Percentiles rank a stretch among this genome's conserved stretches.
Conservation (phyloP, 2,797 vertebrate species). For the Dallia pectoralis region DNA sequence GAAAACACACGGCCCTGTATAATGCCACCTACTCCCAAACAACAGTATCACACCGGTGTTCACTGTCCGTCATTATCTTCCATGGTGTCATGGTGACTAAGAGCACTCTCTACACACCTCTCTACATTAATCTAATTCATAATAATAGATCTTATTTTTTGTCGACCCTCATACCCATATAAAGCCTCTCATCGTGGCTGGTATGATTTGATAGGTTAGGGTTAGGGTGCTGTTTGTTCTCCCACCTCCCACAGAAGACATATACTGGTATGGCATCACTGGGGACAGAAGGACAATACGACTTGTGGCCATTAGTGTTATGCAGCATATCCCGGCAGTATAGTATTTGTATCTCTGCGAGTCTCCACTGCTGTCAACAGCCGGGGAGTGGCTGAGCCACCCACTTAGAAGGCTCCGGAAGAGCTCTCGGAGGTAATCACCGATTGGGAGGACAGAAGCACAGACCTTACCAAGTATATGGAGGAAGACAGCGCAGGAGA, state of each 20-base stretch:
- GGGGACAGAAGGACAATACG: slow-evolving; percentile 5
- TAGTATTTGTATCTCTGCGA: background rate
- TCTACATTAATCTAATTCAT: background rate
- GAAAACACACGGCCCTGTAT: background rate
- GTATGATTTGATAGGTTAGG: background rate
- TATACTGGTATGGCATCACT: background rate
- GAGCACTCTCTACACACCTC: background rate
- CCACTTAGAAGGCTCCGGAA: background rate
- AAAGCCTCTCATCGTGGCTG: background rate
- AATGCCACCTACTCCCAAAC: background rate
- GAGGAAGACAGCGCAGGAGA: background rate
- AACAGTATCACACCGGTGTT: background rate
- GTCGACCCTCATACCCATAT: background rate
- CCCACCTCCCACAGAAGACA: background rate
- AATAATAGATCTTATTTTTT: background rate
- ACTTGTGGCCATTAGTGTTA: background rate
- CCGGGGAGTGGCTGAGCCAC: background rate
- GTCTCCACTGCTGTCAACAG: background rate
- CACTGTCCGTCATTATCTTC: background rate
- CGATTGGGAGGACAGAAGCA: background rate
- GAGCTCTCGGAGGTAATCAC: background rate
- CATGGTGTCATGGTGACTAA: too few species aligned
- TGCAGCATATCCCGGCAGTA: background rate
- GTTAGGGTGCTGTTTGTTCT: background rate
- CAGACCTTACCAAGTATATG: background rate